Evolutionary conservation across 2,888 invertebrate genomes (phyloP), one percentile per base, ranked within the genome.

Genomic region (Callosobruchus maculatus): DNA sequence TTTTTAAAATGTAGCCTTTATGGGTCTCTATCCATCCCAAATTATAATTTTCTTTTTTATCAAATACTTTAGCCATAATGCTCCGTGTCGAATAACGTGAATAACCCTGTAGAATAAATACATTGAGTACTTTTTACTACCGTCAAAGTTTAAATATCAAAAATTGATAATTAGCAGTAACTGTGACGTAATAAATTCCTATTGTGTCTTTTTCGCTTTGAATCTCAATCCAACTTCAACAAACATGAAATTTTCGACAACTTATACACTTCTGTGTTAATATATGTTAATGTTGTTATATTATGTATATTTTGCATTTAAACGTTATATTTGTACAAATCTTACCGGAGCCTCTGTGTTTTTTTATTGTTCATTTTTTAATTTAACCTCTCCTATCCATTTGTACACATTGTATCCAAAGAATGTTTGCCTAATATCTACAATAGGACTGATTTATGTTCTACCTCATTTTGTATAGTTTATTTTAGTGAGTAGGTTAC

Each of bases 361-460:
- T 49, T 49, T 49, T 49, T 18, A 49, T 49, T 7, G 26, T 26
- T 49, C 13, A 18, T 7, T 49, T 49, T n/a, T 49, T 49, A 49
- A 49, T 49, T 49, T 49, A 49, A 49, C 49, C 18, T 49, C 26
- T 7, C 7, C 7, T 26, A 26, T 26, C 26, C 49, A 49, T 49
- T 30, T 68, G 21, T 70, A 69, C 0, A 21, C 70, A 71, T 71
- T 71, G 75, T 73, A 74, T 77, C 83, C 82, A 82, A 83, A 83
- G 82, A 82, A 73, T 77, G 77, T 78, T 81, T 82, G 81, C 82
- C 79, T 80, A 74, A 71, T 77, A 71, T 80, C 74, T 77, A 79
- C 83, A 82, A 85, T 83, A 85, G 85, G 86, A 87, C 87, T 87
- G 87, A 87, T 85, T 84, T 85, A 79, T 82, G 83, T 86, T 85